Percentiles rank a stretch among this genome's conserved stretches.
Evolutionary conservation across 2,113 vertebrate species (phyloP).

Genomic region (Neolamprologus modestus): DNA sequence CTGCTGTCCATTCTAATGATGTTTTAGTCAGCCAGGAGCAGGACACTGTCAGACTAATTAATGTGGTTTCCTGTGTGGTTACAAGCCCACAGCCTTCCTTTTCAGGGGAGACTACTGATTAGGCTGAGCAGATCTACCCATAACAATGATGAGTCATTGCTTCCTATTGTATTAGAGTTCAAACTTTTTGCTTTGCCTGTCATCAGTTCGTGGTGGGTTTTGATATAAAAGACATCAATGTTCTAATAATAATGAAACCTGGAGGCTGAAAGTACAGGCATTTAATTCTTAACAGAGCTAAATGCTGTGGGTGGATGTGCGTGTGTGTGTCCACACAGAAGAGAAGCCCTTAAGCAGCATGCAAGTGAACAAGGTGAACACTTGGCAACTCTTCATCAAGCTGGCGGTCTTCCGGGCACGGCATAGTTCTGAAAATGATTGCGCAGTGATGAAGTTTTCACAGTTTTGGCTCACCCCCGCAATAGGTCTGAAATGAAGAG

Average conservation of each 20-base stretch:
- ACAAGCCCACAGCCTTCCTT: neutral
- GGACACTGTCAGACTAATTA: slow-evolving; percentile 6
- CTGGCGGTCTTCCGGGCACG: neutral
- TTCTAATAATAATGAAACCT: neutral
- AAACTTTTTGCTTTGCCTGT: neutral
- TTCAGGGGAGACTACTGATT: neutral
- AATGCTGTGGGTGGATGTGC: neutral
- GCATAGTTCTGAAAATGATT: neutral
- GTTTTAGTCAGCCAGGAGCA: neutral
- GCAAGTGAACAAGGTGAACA: neutral
- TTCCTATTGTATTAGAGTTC: neutral
- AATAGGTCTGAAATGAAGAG: neutral
- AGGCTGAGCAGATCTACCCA: neutral
- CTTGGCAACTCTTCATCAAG: neutral
- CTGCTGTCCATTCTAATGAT: slow-evolving; percentile 12
- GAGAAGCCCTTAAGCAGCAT: neutral
- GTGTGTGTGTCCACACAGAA: neutral
- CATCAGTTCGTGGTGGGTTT: neutral
- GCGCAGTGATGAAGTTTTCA: neutral
- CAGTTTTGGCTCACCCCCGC: neutral
- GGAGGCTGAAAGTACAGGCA: neutral
- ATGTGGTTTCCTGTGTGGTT: neutral
- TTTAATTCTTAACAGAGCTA: neutral
- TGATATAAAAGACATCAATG: neutral
- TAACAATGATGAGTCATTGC: neutral